Conservation (phyloP, 1,140 invertebrate species). For the Drosophila athabasca region DNA sequence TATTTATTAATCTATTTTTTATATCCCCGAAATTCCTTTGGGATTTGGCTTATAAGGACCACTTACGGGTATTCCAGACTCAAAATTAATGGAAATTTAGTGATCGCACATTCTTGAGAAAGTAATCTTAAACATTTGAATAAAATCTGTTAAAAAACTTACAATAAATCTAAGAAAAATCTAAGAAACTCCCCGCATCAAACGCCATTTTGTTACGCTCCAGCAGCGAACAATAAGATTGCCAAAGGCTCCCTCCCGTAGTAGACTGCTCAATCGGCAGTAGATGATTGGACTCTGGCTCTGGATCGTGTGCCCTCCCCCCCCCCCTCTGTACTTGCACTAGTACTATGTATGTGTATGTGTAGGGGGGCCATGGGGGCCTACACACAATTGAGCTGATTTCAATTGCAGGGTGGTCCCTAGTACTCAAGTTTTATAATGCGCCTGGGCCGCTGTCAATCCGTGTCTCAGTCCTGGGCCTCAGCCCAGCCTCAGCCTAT, state of each 20-base stretch:
- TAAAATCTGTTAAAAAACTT: too few species aligned
- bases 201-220: constrained; percentile 36
- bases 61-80: too few species aligned
- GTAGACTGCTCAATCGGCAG: constrained; percentile 8
- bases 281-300: constrained; percentile 32
- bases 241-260: constrained; percentile 40
- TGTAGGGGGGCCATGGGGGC: constrained; percentile 21
- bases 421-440: constrained; percentile 68
- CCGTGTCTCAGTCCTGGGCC: constrained; percentile 28
- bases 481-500: constrained; percentile 16
- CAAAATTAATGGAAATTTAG: too few species aligned
- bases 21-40: not conserved
- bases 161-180: constrained; percentile 11
- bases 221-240: constrained; percentile 20
- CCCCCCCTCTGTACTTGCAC: constrained; percentile 6
- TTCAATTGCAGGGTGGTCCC: constrained; percentile 74
- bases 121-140: too few species aligned
- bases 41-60: too few species aligned
- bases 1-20: too few species aligned
- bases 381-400: constrained; percentile 65
- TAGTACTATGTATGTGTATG: not conserved
- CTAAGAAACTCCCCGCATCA: constrained; percentile 23
- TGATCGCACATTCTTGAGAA: too few species aligned
- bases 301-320: constrained; percentile 1
- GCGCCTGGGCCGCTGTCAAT: constrained; percentile 70